Evolutionary conservation across 2,797 vertebrate genomes (phyloP).

Genomic region (Poeciliopsis gracilis): DNA sequence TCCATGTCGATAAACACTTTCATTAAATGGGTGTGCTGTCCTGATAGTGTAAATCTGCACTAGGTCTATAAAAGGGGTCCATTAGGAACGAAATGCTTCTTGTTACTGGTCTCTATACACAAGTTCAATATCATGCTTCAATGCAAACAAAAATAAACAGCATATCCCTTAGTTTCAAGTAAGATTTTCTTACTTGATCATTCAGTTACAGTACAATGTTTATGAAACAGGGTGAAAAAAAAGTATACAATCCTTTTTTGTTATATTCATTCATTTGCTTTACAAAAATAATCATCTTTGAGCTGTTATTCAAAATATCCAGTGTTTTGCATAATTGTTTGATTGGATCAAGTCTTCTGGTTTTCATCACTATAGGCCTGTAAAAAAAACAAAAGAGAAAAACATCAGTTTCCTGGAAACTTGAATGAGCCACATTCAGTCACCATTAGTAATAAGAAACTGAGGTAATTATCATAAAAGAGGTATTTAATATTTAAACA

Average conservation of each 20-base stretch:
- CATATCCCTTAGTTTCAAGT: constrained; percentile 71
- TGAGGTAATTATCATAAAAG: constrained; percentile 69
- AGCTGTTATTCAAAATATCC: constrained; percentile 83
- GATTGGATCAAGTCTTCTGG: constrained; percentile 72
- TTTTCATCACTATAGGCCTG: constrained; percentile 82
- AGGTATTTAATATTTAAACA: constrained; percentile 74
- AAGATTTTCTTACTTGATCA: constrained; percentile 65
- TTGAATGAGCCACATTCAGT: constrained; percentile 69
- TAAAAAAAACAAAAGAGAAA: constrained; percentile 68
- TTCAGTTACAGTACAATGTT: constrained; percentile 71
- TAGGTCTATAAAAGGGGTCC: constrained; percentile 54
- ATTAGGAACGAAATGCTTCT: constrained; percentile 66
- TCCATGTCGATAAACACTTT: constrained; percentile 58
- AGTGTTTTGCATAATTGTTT: constrained; percentile 84
- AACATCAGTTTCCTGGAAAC: constrained; percentile 78
- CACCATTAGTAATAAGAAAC: constrained; percentile 76
- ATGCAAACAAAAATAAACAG: constrained; percentile 75
- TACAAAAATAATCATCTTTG: constrained; percentile 84
- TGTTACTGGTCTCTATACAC: constrained; percentile 50
- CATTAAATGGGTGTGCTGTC: constrained; percentile 56
- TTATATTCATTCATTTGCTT: constrained; percentile 58
- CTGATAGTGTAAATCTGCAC: constrained; percentile 55
- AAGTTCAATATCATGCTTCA: constrained; percentile 77
- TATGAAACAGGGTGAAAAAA: constrained; percentile 85
- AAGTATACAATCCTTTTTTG: constrained; percentile 81